A percentile compares a stretch with the other conserved stretches of the same genome.
These are phyloP conservation scores for Chionis minor DNA, from an alignment of 2,113 vertebrate species.

Conservation along the genomic window DNA sequence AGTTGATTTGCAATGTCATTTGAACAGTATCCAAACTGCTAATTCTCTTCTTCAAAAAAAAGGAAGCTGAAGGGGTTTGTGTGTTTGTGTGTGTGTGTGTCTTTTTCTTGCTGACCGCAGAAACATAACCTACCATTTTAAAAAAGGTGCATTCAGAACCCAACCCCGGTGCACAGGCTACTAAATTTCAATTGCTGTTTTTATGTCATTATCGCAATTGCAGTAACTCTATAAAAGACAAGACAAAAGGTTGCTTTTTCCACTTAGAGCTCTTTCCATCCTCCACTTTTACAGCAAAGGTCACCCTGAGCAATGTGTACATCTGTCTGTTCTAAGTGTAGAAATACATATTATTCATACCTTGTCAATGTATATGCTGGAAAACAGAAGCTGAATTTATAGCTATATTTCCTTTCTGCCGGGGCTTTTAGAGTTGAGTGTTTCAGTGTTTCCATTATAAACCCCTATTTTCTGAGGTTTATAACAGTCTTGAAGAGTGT, in stretches of 20 bases:
- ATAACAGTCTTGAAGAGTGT: constrained; percentile 14
- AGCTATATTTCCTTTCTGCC: background rate
- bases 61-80: background rate
- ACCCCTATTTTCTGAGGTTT: constrained; percentile 45
- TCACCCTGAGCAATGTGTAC: constrained; percentile 12
- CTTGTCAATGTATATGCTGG: constrained; percentile 23
- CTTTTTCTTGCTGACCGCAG: background rate
- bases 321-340: constrained; percentile 8
- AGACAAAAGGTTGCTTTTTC: constrained; percentile 28
- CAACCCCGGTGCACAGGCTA: background rate
- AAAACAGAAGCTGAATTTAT: constrained; percentile 54
- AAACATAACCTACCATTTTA: background rate
- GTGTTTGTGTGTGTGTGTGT: background rate
- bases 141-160: background rate
- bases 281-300: constrained; percentile 3
- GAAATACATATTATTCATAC: constrained; percentile 34
- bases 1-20: background rate
- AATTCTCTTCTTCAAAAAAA: background rate
- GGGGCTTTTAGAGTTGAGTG: background rate
- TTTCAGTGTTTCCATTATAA: constrained; percentile 45
- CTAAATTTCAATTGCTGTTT: constrained; percentile 1
- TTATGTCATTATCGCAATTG: constrained; percentile 5
- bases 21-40: background rate
- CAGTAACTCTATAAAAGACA: constrained; percentile 1
- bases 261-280: background rate